Conservation (phyloP, 2,113 vertebrate species). For the Ictidomys tridecemlineatus region DNA sequence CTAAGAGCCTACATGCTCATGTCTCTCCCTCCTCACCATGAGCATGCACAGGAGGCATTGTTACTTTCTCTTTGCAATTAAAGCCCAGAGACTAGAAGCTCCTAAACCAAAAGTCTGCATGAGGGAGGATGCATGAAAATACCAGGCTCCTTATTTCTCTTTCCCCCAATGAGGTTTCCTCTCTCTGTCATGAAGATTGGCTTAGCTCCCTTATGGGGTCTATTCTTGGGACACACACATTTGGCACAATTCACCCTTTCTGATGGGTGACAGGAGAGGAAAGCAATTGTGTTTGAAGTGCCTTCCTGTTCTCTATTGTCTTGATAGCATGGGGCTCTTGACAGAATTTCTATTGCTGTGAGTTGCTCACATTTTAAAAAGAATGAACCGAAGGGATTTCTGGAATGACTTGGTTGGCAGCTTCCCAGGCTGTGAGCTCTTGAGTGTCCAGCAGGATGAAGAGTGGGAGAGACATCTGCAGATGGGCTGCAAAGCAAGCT, state of each 20-base stretch:
- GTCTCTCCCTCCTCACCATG: rapidly evolving
- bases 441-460: neutral
- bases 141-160: neutral
- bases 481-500: neutral
- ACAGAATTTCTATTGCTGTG: no score
- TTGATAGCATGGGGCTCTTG: rapidly evolving
- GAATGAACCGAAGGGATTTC: neutral
- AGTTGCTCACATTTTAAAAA: no score
- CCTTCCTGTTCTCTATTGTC: rapidly evolving
- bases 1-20: neutral
- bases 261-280: neutral
- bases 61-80: neutral
- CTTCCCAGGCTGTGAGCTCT: neutral
- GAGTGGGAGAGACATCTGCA: neutral
- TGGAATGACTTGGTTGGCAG: rapidly evolving
- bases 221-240: no score
- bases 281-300: neutral
- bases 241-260: neutral
- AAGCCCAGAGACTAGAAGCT: neutral
- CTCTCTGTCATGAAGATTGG: neutral
- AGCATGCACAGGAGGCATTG: neutral
- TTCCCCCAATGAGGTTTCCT: neutral
- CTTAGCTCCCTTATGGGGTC: neutral
- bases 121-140: neutral
- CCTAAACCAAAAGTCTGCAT: no score